Evolutionary conservation across 2,113 vertebrate species (phyloP).

Genomic region (Neoarius graeffei): DNA sequence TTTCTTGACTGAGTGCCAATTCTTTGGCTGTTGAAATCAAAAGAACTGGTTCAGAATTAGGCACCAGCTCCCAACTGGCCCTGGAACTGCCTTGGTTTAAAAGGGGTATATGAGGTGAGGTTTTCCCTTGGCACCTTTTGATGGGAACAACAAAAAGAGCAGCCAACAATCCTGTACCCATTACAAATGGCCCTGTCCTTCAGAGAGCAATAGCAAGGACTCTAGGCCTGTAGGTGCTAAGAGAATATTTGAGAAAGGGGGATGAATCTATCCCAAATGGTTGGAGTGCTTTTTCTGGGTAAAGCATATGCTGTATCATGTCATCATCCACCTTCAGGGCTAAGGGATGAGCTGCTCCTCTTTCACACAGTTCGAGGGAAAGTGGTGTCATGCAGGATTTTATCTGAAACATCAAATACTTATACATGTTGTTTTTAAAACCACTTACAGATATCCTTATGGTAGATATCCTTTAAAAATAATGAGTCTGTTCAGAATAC

Average conservation of each 20-base stretch:
- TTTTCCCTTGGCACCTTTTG: constrained; percentile 40
- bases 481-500: neutral
- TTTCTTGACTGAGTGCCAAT: no score
- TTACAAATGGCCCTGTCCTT: constrained; percentile 54
- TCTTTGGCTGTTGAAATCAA: no score
- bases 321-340: constrained; percentile 19
- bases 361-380: no score
- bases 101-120: neutral
- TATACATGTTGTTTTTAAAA: neutral
- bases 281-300: constrained; percentile 35
- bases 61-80: no score
- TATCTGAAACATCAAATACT: neutral
- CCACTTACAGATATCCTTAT: neutral
- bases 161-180: constrained; percentile 35
- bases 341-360: constrained; percentile 15
- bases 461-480: neutral
- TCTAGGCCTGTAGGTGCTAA: constrained; percentile 41
- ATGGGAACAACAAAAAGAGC: constrained; percentile 38
- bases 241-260: neutral
- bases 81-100: no score
- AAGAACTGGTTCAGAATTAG: no score
- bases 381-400: neutral
- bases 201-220: constrained; percentile 49
- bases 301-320: constrained; percentile 46
- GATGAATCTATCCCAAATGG: constrained; percentile 21